Conservation (phyloP, 2,888 invertebrate genomes). For the Drosophila dives region DNA sequence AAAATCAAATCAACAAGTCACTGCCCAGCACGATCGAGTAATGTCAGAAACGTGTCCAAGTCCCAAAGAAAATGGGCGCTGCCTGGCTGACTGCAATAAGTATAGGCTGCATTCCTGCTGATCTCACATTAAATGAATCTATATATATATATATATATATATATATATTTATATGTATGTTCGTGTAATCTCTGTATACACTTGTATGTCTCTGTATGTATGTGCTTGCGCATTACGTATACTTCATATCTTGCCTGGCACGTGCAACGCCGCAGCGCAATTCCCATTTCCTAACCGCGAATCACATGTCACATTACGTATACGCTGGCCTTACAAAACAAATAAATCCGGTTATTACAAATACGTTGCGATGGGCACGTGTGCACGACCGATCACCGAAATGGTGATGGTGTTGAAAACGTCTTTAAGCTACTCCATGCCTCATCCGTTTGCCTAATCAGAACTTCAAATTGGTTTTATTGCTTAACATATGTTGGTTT, state of each 20-base stretch:
- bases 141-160: not conserved
- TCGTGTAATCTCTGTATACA: no score
- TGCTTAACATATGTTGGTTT: slow-evolving; percentile 16
- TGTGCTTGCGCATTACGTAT: slow-evolving; percentile 1
- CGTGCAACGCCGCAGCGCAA: slow-evolving; percentile 41
- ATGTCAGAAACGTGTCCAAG: slow-evolving; percentile 66
- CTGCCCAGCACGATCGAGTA: slow-evolving; percentile 55
- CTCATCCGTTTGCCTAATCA: slow-evolving; percentile 22
- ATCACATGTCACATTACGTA: slow-evolving; percentile 52
- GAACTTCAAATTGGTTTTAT: slow-evolving; percentile 28
- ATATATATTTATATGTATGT: not conserved
- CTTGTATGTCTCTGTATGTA: slow-evolving; percentile 3
- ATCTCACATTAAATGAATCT: slow-evolving; percentile 17
- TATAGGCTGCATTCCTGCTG: slow-evolving; percentile 50
- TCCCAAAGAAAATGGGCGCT: slow-evolving; percentile 57
- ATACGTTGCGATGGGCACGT: slow-evolving; percentile 56
- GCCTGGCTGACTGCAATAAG: slow-evolving; percentile 5
- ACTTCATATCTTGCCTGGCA: slow-evolving; percentile 24
- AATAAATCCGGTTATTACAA: slow-evolving; percentile 38
- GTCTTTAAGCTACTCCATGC: slow-evolving; percentile 27
- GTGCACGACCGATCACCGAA: slow-evolving; percentile 38
- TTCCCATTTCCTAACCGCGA: slow-evolving; percentile 10
- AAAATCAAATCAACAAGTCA: slow-evolving; percentile 60
- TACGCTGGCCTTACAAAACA: slow-evolving; percentile 33
- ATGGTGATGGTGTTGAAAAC: slow-evolving; percentile 19